Conservation (phyloP, 2,113 vertebrate species). For the Psephotus haematonotus region DNA sequence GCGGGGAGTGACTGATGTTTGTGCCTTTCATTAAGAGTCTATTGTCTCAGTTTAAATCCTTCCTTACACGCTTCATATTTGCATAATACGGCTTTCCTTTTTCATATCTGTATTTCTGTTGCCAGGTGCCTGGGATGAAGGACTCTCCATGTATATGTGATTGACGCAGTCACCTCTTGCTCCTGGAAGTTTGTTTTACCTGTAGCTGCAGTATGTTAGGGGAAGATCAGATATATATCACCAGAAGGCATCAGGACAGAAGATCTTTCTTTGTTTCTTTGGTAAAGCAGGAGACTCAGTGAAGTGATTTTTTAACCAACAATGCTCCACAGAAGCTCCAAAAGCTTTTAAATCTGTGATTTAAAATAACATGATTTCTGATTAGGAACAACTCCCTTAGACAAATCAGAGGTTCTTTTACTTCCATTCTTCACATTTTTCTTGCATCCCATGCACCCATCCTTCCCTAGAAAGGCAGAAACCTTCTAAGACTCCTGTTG, state of each 20-base stretch:
- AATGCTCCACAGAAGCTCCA: background rate
- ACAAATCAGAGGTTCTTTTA: background rate
- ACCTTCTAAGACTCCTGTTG: background rate
- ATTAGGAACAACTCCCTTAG: background rate
- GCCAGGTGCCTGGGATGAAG: background rate
- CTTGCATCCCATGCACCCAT: background rate
- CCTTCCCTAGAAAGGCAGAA: background rate
- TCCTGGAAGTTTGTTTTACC: background rate
- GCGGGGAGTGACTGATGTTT: conserved; percentile 10
- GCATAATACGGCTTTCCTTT: background rate
- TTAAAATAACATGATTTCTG: background rate
- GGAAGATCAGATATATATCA: background rate
- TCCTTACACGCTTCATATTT: background rate
- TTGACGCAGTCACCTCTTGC: background rate
- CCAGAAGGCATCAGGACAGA: background rate
- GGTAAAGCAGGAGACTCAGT: background rate
- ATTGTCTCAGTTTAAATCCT: conserved; percentile 14
- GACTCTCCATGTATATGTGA: background rate
- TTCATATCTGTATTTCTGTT: background rate
- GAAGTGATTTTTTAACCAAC: background rate
- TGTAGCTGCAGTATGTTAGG: background rate
- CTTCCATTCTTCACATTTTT: background rate
- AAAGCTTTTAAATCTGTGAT: background rate
- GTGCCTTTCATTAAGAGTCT: background rate
- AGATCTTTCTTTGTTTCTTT: background rate